Evolutionary conservation across 2,797 vertebrate genomes (phyloP), one percentile per base, ranked within the genome.

Genomic region (Alauda arvensis): DNA sequence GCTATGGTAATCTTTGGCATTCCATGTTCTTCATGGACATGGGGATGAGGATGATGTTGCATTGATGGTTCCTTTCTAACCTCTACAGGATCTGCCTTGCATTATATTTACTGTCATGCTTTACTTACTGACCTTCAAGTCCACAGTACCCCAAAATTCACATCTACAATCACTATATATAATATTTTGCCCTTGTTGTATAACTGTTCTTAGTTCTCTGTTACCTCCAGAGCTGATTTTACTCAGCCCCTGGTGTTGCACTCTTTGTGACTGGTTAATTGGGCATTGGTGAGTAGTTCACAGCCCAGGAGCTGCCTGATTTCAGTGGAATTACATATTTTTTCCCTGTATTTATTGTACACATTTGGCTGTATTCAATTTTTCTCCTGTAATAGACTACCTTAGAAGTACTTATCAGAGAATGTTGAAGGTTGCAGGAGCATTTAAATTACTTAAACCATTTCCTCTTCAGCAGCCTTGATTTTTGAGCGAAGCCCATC

Each of bases 401-500:
- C 51, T 89, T 16, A 53, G 71, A 82, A 79, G 80, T 45, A 3
- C 39, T 84, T 77, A 75, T 51, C 76, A 78, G 57, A 65, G 25
- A 77, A 80, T 43, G n/a, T 42, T 69, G 45, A 77, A 71, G 9
- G 62, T 51, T 77, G 18, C 40, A 66, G 39, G 29, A 83, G 26
- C 43, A 52, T 53, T 75, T 57, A 70, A 85, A 80, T 43, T 9
- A 56, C 26, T 87, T 74, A 48, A 79, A 17, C 6, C 15, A 31
- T 63, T 87, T 92, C 45, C 31, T 80, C 26, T 88, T 53, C 77
- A 70, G 28, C 42, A 81, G 16, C 20, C 59, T 85, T 71, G 63
- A 78, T 45, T 86, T 92, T 77, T 94, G 55, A 82, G 29, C 77
- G 57, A 76, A 88, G 75, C 18, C n/a, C n/a, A 29, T 78, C 69